These are phyloP conservation scores for Axea sp. DNA, from an alignment of 2,888 invertebrate genomes.

Conservation along the genomic window DNA sequence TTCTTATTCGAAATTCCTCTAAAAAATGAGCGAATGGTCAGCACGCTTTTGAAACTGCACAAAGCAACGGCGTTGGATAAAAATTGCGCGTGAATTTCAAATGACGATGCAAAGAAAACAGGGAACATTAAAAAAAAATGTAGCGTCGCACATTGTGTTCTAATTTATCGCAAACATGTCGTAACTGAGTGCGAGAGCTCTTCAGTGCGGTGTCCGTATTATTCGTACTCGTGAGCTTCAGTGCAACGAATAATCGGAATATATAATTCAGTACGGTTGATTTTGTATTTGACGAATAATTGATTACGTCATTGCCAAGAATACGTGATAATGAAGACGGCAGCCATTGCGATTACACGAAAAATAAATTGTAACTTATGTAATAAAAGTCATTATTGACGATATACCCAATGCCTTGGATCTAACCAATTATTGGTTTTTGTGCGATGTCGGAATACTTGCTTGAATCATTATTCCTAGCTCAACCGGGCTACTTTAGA, in stretches of 20 bases:
- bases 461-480: conserved; percentile 42
- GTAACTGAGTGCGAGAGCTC: conserved; percentile 31
- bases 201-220: conserved; percentile 13
- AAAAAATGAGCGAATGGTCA: conserved; percentile 38
- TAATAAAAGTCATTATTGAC: conserved; percentile 66
- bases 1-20: conserved; percentile 38
- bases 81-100: conserved; percentile 13
- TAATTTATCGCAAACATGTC: conserved; percentile 34
- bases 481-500: conserved; percentile 37
- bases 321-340: conserved; percentile 56
- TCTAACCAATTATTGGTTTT: conserved; percentile 67
- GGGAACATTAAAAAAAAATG: conserved; percentile 17
- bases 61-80: conserved; percentile 32
- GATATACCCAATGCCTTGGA: conserved; percentile 73
- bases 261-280: conserved; percentile 4
- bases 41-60: conserved; percentile 52
- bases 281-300: conserved; percentile 39
- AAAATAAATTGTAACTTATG: conserved; percentile 65
- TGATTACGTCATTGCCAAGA: conserved; percentile 36
- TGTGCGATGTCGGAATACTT: conserved; percentile 44
- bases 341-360: conserved; percentile 66
- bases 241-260: conserved; percentile 43
- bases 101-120: conserved; percentile 29
- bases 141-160: conserved; percentile 60
- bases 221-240: conserved; percentile 35